These are phyloP conservation scores for Luperina testacea DNA, from an alignment of 2,888 invertebrate genomes.

Conservation along the genomic window DNA sequence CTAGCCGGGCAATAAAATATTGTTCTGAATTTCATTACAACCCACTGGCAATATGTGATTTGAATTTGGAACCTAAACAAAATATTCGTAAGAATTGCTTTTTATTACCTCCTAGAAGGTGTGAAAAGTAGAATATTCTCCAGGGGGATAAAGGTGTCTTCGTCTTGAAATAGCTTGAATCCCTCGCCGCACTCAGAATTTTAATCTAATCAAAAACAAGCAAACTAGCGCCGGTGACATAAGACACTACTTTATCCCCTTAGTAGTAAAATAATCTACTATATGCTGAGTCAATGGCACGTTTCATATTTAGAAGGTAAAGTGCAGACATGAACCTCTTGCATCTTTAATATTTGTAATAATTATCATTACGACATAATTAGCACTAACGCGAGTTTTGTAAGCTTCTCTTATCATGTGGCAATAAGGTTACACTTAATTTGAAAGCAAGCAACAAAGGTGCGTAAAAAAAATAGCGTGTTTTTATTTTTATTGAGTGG, in stretches of 20 bases:
- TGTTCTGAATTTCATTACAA: not conserved
- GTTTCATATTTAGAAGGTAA: not conserved
- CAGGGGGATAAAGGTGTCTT: not conserved
- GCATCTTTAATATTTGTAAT: not conserved
- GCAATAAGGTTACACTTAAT: not conserved
- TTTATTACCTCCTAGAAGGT: not conserved
- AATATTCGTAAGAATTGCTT: not conserved
- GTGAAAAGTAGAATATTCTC: not conserved
- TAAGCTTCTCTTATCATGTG: slow-evolving; percentile 13
- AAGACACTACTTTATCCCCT: not conserved
- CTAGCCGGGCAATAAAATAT: not conserved
- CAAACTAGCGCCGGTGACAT: not conserved
- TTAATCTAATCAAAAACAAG: not conserved
- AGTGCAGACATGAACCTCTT: not conserved
- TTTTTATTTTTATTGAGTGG: slow-evolving; percentile 1
- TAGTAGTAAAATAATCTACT: not conserved
- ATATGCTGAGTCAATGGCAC: not conserved
- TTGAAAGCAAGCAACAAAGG: slow-evolving; percentile 24
- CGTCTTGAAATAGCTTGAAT: no score
- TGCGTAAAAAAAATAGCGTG: slow-evolving; percentile 16
- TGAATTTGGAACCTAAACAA: not conserved
- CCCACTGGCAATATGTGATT: not conserved
- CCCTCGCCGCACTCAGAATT: not conserved
- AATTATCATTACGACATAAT: not conserved
- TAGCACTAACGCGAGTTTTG: not conserved